Percentiles rank a stretch among this genome's conserved stretches.
These are phyloP conservation scores for Fratercula arctica DNA, from an alignment of 2,797 vertebrate species.

Conservation along the genomic window DNA sequence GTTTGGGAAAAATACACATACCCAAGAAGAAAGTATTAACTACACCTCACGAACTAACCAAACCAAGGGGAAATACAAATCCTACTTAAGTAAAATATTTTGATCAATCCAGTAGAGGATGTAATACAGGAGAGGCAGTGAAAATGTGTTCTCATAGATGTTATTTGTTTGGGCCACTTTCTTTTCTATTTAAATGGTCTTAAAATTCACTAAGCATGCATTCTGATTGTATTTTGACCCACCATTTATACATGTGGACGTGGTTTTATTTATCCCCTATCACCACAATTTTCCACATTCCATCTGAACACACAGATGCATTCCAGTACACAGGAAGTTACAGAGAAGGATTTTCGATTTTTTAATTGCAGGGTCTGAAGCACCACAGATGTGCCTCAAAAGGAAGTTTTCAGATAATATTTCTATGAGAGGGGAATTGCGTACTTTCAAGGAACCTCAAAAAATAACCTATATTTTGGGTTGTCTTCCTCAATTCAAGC, in stretches of 20 bases:
- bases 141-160: neutral
- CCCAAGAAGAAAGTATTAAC: neutral
- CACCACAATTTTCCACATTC: neutral
- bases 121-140: neutral
- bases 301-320: neutral
- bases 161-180: neutral
- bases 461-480: neutral
- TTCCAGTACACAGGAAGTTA: neutral
- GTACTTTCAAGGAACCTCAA: neutral
- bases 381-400: neutral
- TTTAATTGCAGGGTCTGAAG: neutral
- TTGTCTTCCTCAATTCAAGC: neutral
- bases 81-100: neutral
- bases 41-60: neutral
- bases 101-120: neutral
- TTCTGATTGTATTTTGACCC: neutral
- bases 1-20: neutral
- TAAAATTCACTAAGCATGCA: neutral
- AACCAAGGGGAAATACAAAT: neutral
- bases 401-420: neutral
- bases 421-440: neutral
- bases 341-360: neutral
- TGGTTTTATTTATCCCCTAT: neutral
- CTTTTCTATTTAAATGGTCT: neutral
- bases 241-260: neutral